Conservation (phyloP, 2,113 vertebrate genomes). For the Megalops atlanticus region DNA sequence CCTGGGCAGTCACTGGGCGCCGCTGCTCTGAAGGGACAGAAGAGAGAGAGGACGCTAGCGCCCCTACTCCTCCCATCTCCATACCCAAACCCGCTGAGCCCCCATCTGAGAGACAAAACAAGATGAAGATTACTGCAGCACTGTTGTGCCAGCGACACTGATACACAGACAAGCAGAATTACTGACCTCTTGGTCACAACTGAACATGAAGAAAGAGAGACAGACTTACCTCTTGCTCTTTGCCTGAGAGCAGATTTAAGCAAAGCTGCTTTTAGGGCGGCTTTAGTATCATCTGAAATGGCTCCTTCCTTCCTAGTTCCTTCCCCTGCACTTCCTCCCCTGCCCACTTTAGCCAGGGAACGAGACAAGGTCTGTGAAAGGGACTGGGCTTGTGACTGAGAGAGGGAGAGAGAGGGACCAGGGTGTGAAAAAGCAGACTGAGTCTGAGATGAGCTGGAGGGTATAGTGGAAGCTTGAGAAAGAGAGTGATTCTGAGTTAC, state of each 20-base stretch:
- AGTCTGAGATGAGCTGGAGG: slow-evolving; percentile 41
- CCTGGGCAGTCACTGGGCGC: slow-evolving; percentile 86
- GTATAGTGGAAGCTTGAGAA: slow-evolving; percentile 46
- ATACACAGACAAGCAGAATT: neutral
- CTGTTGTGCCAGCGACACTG: slow-evolving; percentile 10
- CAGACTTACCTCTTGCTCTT: slow-evolving; percentile 75
- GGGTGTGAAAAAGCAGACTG: slow-evolving; percentile 47
- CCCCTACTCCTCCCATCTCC: slow-evolving; percentile 50
- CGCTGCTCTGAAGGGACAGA: slow-evolving; percentile 64
- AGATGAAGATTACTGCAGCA: slow-evolving; percentile 18
- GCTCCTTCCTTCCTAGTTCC: slow-evolving; percentile 80
- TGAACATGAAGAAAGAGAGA: neutral
- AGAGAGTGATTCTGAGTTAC: slow-evolving; percentile 47
- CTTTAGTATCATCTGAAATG: slow-evolving; percentile 92
- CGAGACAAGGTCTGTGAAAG: slow-evolving; percentile 70
- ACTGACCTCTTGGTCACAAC: neutral
- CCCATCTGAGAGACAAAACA: slow-evolving; percentile 59
- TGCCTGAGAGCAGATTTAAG: slow-evolving; percentile 86
- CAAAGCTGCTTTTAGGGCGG: slow-evolving; percentile 86
- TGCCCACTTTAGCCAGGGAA: slow-evolving; percentile 63
- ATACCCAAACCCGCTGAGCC: slow-evolving; percentile 45
- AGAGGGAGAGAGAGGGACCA: slow-evolving; percentile 64
- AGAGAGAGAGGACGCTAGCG: slow-evolving; percentile 36
- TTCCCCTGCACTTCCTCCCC: slow-evolving; percentile 59
- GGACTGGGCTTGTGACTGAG: slow-evolving; percentile 66